These are phyloP conservation scores for Sphyrna mokarran DNA, from an alignment of 2,113 vertebrate species.

Conservation along the genomic window DNA sequence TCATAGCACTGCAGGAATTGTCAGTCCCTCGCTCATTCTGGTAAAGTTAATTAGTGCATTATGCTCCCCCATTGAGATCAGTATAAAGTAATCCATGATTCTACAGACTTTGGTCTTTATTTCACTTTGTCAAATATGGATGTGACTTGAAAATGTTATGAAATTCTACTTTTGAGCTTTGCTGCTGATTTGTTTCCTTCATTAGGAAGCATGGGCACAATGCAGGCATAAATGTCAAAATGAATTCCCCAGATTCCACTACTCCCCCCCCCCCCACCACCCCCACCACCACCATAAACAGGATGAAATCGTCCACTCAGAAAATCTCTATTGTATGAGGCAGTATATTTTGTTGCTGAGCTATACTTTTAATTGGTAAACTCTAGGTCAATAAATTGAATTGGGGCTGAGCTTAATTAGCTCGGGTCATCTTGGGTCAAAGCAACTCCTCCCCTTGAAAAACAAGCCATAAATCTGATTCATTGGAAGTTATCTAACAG, in stretches of 20 bases:
- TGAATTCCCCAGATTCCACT: background rate
- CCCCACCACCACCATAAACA: too few relatives aligned
- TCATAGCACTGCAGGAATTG: background rate
- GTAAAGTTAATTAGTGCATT: background rate
- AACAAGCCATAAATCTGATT: background rate
- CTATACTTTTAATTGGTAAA: background rate
- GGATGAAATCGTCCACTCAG: background rate
- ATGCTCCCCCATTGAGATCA: background rate
- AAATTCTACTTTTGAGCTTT: background rate
- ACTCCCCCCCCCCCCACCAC: too few relatives aligned
- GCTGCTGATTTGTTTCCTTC: background rate
- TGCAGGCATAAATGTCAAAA: background rate
- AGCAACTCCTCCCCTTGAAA: background rate
- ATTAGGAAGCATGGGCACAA: background rate
- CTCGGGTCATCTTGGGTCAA: background rate
- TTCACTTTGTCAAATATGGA: constrained; percentile 5
- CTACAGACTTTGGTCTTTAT: background rate
- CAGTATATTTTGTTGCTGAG: background rate
- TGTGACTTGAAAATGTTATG: background rate
- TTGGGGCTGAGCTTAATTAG: background rate
- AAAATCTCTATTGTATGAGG: background rate
- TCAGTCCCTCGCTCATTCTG: background rate
- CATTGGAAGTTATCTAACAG: background rate
- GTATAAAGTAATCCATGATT: background rate
- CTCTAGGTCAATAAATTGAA: background rate